These are phyloP conservation scores for Gulo gulo DNA, from an alignment of 2,113 vertebrate species.

Conservation along the genomic window DNA sequence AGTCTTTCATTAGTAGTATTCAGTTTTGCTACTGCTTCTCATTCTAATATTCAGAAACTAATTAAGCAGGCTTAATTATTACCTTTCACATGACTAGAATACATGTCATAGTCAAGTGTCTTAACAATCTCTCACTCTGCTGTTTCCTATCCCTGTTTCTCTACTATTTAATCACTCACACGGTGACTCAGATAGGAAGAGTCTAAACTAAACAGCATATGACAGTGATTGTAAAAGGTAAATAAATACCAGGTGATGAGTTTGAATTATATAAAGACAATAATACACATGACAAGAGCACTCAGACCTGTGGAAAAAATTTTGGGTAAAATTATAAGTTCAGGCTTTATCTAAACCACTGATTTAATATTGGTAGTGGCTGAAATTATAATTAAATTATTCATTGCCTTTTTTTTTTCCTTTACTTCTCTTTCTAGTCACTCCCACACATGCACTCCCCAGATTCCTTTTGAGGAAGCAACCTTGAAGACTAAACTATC, in stretches of 20 bases:
- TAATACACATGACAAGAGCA: not conserved
- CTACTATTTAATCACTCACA: slow-evolving; percentile 33
- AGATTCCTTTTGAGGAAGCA: slow-evolving; percentile 42
- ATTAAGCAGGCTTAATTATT: slow-evolving; percentile 51
- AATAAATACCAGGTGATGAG: slow-evolving; percentile 36
- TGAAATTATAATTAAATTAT: slow-evolving; percentile 37
- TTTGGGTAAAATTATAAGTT: slow-evolving; percentile 33
- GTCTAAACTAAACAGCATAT: slow-evolving; percentile 33
- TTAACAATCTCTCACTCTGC: slow-evolving; percentile 27
- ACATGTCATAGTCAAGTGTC: not conserved
- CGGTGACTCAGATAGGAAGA: slow-evolving; percentile 8
- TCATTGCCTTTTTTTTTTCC: not conserved
- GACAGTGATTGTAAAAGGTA: not conserved
- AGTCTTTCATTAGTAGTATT: slow-evolving; percentile 63
- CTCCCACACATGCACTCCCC: not conserved
- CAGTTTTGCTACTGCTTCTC: slow-evolving; percentile 44
- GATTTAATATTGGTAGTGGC: slow-evolving; percentile 8
- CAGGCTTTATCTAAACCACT: not conserved
- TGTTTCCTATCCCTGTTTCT: slow-evolving; percentile 55
- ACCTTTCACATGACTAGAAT: not conserved
- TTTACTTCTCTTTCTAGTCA: slow-evolving; percentile 20
- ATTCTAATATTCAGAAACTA: slow-evolving; percentile 54
- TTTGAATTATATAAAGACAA: slow-evolving; percentile 22
- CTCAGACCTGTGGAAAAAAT: slow-evolving; percentile 16
- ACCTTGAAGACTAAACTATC: slow-evolving; percentile 22